Conservation (phyloP, 2,797 vertebrate genomes). For the Danionella dracula region DNA sequence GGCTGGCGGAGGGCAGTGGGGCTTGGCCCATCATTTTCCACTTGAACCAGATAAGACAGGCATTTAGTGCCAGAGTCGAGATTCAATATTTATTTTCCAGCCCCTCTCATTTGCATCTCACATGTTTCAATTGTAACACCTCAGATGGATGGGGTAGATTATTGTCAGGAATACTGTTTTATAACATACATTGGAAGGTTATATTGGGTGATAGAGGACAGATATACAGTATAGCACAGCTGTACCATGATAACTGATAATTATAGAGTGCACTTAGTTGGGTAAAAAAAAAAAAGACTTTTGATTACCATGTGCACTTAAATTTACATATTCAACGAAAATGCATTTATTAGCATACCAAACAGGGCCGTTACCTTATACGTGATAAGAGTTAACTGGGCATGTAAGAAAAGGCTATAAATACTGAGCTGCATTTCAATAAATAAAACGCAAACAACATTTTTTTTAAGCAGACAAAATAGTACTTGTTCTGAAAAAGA, state of each 20-base stretch:
- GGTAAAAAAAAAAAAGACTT: slow-evolving; percentile 1
- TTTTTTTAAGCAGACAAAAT: no score
- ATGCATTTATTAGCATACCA: no score
- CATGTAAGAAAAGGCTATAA: background rate
- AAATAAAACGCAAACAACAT: no score
- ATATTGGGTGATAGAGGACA: background rate
- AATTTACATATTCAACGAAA: background rate
- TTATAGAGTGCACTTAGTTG: background rate
- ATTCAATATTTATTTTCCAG: slow-evolving; percentile 51
- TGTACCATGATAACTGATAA: background rate
- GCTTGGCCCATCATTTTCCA: slow-evolving; percentile 50
- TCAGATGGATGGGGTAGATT: background rate
- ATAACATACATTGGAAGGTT: background rate
- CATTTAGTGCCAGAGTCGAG: slow-evolving; percentile 49
- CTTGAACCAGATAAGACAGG: slow-evolving; percentile 56
- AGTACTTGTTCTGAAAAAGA: no score
- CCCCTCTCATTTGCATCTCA: slow-evolving; percentile 46
- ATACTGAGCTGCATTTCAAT: background rate
- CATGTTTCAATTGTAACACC: no score
- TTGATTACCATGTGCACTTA: background rate
- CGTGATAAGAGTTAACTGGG: background rate
- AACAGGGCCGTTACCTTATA: no score
- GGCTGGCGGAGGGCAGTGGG: slow-evolving; percentile 42
- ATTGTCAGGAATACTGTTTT: background rate
- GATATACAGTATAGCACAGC: background rate